Evolutionary conservation across 92 coral and sea anemone genomes (phyloP).

Genomic region (Muricea muricata): DNA sequence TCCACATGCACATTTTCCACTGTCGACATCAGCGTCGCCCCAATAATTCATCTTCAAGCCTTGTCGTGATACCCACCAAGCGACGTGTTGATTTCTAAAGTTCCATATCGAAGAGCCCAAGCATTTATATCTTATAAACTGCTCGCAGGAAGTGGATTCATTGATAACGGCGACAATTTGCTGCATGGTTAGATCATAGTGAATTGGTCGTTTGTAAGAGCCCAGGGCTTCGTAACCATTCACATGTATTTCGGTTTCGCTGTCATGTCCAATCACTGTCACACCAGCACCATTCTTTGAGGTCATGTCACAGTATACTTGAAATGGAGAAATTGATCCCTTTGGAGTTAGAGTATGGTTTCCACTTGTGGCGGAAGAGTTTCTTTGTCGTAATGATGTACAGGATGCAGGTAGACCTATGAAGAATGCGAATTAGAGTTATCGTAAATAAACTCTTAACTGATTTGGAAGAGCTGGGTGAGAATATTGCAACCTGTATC

Average conservation of each 20-base stretch:
- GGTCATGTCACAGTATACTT: slow-evolving; percentile 39
- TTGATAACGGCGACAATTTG: neutral
- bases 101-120: neutral
- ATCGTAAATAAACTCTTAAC: too few species aligned
- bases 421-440: too few species aligned
- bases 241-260: slow-evolving; percentile 7
- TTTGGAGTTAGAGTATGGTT: slow-evolving; percentile 1
- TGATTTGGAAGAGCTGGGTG: too few species aligned
- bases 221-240: neutral
- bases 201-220: neutral
- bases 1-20: slow-evolving; percentile 70
- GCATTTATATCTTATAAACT: slow-evolving; percentile 45
- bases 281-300: slow-evolving; percentile 33
- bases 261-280: slow-evolving; percentile 40
- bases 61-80: slow-evolving; percentile 70
- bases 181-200: neutral
- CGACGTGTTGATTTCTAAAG: neutral
- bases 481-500: too few species aligned
- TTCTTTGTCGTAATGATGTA: neutral
- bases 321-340: slow-evolving; percentile 2
- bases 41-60: slow-evolving; percentile 56
- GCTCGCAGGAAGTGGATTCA: neutral
- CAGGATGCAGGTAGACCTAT: neutral
- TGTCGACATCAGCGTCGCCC: slow-evolving; percentile 64
- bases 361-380: neutral